Base-by-base conservation (phyloP, 2,888 invertebrate species). In the Pemphredon lugubris region DNA sequence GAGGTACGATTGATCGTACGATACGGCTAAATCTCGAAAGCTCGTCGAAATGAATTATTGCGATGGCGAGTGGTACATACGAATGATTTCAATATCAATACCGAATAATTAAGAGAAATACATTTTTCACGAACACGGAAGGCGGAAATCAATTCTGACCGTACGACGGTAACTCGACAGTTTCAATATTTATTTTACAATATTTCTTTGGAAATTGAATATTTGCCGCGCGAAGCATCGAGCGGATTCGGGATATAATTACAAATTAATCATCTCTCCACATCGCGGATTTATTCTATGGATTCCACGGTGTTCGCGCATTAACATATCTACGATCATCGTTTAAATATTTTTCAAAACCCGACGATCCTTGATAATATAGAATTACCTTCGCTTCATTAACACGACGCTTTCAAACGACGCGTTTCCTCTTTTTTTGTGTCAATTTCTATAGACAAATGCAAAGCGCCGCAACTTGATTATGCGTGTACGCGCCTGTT, bases 21-120 rank as follows among this genome's bases (percentile, higher is more conserved):
- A 16, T 45, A 44, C 44, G 48, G 50, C 55, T 72, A 82, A 82
- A 75, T 81, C 79, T 75, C 67, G 68, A 64, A 69, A 77, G 73
- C 67, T 50, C 60, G 61, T 68, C 44, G 58, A 68, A 80, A 73
- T 73, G 69, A 82, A 65, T 75, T 60, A 65, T 63, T 65, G 14
- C 50, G 42, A 39, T 26, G 7, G 7, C 3, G 26, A 26, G 7
- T 26, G 4, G 3, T 5, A 26, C 26, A 26, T 26, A 26, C 26
- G 26, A 26, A 26, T 26, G 7, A 26, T n/a, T n/a, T n/a, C n/a
- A n/a, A n/a, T n/a, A 26, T 26, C 4, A 7, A 26, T 3, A 26
- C 3, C 26, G 26, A 26, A 26, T 7, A 26, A 7, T n/a, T n/a
- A 26, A 26, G 7, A 26, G 7, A 26, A 26, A 21, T 7, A 23